A percentile compares a stretch with the other conserved stretches of the same genome.
phyloP scores from a whole-genome alignment of 2,888 invertebrate species.

The Ryuthela nishihirai region DNA sequence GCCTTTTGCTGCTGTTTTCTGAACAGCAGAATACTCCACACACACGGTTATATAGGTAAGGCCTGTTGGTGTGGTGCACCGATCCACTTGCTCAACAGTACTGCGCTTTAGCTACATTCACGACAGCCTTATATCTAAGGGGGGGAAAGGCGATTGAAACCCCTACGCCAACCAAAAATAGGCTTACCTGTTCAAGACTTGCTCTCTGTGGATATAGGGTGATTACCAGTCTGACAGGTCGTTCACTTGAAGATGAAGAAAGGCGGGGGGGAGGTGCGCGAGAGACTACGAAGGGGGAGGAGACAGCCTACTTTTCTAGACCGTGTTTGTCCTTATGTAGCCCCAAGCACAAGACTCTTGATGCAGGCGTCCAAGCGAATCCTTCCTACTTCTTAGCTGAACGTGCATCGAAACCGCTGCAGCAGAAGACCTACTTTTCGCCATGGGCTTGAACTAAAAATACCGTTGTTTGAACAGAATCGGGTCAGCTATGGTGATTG shows the following conservation, averaged over 20 bases:
- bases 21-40: too few relatives aligned
- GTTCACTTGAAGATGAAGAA: conserved; percentile 18
- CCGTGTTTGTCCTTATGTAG: background rate
- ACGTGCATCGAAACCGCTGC: conserved; percentile 8
- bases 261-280: conserved; percentile 6
- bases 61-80: background rate
- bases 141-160: conserved; percentile 22
- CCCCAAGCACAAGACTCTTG: background rate
- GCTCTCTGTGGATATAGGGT: background rate
- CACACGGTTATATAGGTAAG: too few relatives aligned
- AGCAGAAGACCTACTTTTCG: conserved; percentile 21
- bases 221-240: conserved; percentile 14
- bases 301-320: conserved; percentile 34
- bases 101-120: too few relatives aligned
- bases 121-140: conserved; percentile 34
- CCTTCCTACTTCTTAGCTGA: conserved; percentile 24
- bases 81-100: background rate
- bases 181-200: conserved; percentile 33
- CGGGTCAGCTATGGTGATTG: conserved; percentile 22
- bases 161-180: conserved; percentile 38
- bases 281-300: background rate
- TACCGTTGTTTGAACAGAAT: conserved; percentile 10
- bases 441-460: conserved; percentile 20
- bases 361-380: conserved; percentile 28
- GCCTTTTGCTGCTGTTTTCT: conserved; percentile 10